A percentile compares a stretch with the other conserved stretches of the same genome.
Conservation (phyloP, 2,888 invertebrate species). For the Aleiodes leptofemur region DNA sequence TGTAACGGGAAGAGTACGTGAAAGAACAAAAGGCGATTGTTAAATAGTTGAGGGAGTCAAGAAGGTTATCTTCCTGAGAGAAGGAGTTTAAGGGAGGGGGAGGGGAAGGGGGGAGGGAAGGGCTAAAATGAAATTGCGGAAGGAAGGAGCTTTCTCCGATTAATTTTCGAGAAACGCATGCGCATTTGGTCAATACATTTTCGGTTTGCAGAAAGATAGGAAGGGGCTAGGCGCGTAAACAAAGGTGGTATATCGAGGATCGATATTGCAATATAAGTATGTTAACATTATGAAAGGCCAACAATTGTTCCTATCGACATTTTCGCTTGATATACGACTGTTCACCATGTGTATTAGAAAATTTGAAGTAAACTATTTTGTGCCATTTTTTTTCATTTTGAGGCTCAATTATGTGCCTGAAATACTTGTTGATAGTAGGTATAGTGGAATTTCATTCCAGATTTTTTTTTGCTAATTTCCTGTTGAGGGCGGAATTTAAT, state of each 20-base stretch:
- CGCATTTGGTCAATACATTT: slow-evolving; percentile 9
- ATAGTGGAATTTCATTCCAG: neutral
- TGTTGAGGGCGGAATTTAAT: neutral
- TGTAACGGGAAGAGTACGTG: slow-evolving; percentile 52
- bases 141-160: neutral
- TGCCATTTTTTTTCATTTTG: neutral
- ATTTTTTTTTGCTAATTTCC: neutral
- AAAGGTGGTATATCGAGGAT: slow-evolving; percentile 29
- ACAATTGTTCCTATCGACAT: slow-evolving; percentile 20
- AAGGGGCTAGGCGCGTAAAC: slow-evolving; percentile 6
- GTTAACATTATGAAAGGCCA: slow-evolving; percentile 34
- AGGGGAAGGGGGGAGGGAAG: neutral
- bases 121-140: neutral
- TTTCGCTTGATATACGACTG: slow-evolving; percentile 12
- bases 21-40: slow-evolving; percentile 55
- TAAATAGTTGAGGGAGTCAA: slow-evolving; percentile 63
- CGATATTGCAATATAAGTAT: slow-evolving; percentile 26
- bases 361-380: neutral
- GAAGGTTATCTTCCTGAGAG: slow-evolving; percentile 36
- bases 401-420: neutral
- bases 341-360: neutral
- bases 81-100: neutral
- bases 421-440: too few relatives aligned
- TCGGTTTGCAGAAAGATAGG: neutral
- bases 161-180: slow-evolving; percentile 28